Evolutionary conservation across 2,888 invertebrate genomes (phyloP), one percentile per base, ranked within the genome.

Genomic region (Disparrhopalites patrizii): DNA sequence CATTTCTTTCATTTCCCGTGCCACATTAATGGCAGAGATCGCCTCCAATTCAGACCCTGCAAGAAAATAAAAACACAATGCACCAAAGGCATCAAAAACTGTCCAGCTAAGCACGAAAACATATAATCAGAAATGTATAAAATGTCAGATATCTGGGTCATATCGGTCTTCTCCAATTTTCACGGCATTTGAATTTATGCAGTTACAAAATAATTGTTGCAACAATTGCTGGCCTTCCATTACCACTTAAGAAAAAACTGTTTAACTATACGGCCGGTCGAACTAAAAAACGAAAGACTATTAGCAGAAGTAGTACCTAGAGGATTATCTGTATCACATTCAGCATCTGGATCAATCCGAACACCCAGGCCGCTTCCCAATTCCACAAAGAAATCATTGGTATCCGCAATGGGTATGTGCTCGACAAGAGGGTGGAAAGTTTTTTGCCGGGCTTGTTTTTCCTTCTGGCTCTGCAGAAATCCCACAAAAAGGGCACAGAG

Each of bases 21-120:
- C 95, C 52, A 93, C 85, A 73, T 90, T 87, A 62, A 95, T 79
- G 0, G 93, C 89, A 40, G 88, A 87, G n/a, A 91, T 82, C 0
- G 94, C 93, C 81, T 96, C 95, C 13, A 83, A 79, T 71, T 83
- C 83, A 10, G 83, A 80, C 50, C 82, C 82, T 80, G 74, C 1
- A 70, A 50, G 38, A 31, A 27, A 57, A 47, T 23, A 65, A n/a
- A 43, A 33, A 1, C 15, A 36, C 18, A 65, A 58, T 38, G 30
- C 18, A 23, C 3, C 3, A 51, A 4, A 47, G 18, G 7, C 18
- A 47, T 7, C 18, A 47, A 47, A 13, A 47, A 47, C n/a, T n/a
- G n/a, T n/a, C n/a, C n/a, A n/a, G n/a, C n/a, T n/a, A n/a, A n/a
- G n/a, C n/a, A n/a, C n/a, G n/a, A n/a, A n/a, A n/a, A n/a, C n/a